A percentile compares a stretch with the other conserved stretches of the same genome.
Conservation (phyloP, 2,888 invertebrate species). For the Tyria jacobaeae region DNA sequence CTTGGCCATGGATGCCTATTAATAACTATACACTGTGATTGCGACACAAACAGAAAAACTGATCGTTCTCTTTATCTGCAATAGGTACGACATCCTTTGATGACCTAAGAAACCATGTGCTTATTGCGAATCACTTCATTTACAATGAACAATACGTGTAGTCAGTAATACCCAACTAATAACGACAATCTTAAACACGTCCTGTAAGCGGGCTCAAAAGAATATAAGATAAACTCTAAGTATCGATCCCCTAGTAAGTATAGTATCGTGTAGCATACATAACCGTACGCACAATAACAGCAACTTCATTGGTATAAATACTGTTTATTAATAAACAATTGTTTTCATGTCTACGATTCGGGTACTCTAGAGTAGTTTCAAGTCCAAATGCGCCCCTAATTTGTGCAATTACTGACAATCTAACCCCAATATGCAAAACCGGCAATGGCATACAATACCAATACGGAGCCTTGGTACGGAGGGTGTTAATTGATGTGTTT, state of each 20-base stretch:
- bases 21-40: slow-evolving; percentile 17
- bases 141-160: not conserved
- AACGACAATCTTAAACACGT: no score
- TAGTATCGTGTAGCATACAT: no score
- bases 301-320: not conserved
- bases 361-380: not conserved
- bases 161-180: not conserved
- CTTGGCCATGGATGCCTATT: slow-evolving; percentile 20
- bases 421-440: not conserved
- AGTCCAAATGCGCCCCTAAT: not conserved
- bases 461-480: not conserved
- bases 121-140: slow-evolving; percentile 8
- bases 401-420: no score
- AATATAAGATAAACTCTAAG: no score
- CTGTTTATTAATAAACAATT: not conserved
- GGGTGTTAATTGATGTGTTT: slow-evolving; percentile 1
- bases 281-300: not conserved
- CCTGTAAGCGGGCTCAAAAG: no score
- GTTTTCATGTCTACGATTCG: no score
- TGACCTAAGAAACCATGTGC: slow-evolving; percentile 12
- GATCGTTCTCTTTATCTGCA: slow-evolving; percentile 8
- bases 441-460: not conserved
- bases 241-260: no score
- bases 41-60: slow-evolving; percentile 15
- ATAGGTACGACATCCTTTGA: not conserved